These are phyloP conservation scores for Coremacera marginata DNA, from an alignment of 2,888 invertebrate genomes.

Conservation along the genomic window DNA sequence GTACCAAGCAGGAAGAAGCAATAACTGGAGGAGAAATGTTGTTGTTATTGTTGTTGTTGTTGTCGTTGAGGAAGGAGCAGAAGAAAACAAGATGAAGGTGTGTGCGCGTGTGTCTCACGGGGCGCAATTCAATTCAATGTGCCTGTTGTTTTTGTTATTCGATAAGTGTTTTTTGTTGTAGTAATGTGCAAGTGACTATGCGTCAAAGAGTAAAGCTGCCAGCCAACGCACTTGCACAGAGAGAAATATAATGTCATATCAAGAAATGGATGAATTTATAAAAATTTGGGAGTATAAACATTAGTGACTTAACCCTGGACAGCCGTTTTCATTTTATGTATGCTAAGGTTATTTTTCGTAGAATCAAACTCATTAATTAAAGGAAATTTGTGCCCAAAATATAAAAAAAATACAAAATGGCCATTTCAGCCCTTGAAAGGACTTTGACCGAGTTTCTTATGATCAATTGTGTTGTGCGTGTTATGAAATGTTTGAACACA, in stretches of 20 bases:
- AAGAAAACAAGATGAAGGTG: background rate
- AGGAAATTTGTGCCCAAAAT: no score
- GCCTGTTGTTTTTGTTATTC: background rate
- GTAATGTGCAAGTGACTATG: background rate
- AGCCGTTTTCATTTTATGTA: no score
- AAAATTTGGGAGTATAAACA: no score
- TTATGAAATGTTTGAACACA: no score
- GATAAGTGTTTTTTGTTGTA: background rate
- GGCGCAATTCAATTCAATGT: conserved; percentile 8
- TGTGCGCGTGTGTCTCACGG: conserved; percentile 18
- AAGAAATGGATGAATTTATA: no score
- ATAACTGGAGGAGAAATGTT: background rate
- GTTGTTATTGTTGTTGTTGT: background rate
- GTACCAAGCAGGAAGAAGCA: conserved; percentile 10
- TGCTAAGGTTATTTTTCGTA: no score
- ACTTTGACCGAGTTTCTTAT: no score
- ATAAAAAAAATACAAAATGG: no score
- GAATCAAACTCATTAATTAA: no score
- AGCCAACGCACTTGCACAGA: conserved; percentile 20
- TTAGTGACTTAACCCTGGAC: no score
- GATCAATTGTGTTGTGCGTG: no score
- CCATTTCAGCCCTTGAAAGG: no score
- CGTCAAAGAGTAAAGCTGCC: background rate
- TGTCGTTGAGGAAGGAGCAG: background rate
- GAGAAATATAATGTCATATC: background rate